Evolutionary conservation across 2,113 vertebrate species (phyloP).

Genomic region (Ploceus nigricollis): DNA sequence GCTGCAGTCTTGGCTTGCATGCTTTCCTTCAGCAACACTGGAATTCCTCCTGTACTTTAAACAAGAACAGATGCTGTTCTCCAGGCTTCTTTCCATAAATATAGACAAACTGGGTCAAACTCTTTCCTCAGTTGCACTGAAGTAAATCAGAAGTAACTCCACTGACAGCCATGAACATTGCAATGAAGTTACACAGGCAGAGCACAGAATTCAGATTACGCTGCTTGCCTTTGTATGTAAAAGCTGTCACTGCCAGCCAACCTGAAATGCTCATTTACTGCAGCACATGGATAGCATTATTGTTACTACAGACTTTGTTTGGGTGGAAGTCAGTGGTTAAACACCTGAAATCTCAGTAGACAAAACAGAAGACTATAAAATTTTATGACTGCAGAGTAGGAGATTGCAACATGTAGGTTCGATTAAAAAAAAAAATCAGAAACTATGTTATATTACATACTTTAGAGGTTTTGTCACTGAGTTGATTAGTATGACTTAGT

Average conservation of each 20-base stretch:
- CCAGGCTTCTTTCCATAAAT: neutral
- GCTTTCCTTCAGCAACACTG: constrained; percentile 47
- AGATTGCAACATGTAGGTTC: constrained; percentile 61
- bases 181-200: neutral
- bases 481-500: constrained; percentile 59
- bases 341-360: constrained; percentile 72
- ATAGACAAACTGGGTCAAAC: neutral
- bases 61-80: constrained; percentile 11
- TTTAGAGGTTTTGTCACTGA: constrained; percentile 58
- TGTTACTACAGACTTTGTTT: constrained; percentile 33
- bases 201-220: neutral
- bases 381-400: constrained; percentile 60
- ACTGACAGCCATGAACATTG: neutral
- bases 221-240: neutral
- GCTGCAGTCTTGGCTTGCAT: neutral
- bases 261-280: constrained; percentile 22
- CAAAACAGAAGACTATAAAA: constrained; percentile 65
- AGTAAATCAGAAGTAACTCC: constrained; percentile 6
- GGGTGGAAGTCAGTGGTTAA: constrained; percentile 64
- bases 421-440: constrained; percentile 45
- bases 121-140: neutral
- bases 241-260: constrained; percentile 11
- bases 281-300: constrained; percentile 71
- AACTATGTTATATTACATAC: constrained; percentile 57
- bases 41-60: neutral